Percentiles rank a stretch among this genome's conserved stretches.
These are phyloP conservation scores for Acanthosepion pharaonis DNA, from an alignment of 2,888 invertebrate species.

Conservation along the genomic window DNA sequence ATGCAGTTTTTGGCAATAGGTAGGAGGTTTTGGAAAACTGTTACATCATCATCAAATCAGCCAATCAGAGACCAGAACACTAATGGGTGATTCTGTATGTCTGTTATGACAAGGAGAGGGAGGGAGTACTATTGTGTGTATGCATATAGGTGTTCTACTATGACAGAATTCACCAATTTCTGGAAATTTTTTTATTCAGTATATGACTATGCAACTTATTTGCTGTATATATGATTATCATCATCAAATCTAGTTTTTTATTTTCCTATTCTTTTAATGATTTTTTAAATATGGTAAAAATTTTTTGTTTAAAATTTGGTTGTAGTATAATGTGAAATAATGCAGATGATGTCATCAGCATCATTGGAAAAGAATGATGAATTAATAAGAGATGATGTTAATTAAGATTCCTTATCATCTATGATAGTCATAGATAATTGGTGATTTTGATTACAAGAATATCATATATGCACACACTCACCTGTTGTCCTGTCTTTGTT, in stretches of 20 bases:
- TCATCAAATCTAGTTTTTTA: neutral
- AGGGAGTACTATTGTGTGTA: neutral
- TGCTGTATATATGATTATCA: neutral
- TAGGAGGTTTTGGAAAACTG: constrained; percentile 38
- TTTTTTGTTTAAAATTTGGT: no score
- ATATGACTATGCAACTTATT: neutral
- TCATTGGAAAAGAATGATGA: no score
- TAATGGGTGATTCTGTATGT: neutral
- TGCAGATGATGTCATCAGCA: no score
- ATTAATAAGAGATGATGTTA: no score
- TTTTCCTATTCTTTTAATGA: no score
- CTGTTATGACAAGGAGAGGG: neutral
- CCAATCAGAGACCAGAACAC: neutral
- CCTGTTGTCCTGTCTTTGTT: neutral
- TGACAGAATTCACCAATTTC: neutral
- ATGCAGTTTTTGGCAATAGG: neutral
- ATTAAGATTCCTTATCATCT: no score
- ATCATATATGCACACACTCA: neutral
- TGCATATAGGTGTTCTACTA: neutral
- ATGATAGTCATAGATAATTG: no score
- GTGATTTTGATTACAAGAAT: no score
- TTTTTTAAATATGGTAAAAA: no score
- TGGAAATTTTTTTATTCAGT: neutral
- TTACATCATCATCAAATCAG: neutral
- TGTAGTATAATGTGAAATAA: no score